These are phyloP conservation scores for Drosophila atroscutellata DNA, from an alignment of 2,888 invertebrate genomes.

Conservation along the genomic window DNA sequence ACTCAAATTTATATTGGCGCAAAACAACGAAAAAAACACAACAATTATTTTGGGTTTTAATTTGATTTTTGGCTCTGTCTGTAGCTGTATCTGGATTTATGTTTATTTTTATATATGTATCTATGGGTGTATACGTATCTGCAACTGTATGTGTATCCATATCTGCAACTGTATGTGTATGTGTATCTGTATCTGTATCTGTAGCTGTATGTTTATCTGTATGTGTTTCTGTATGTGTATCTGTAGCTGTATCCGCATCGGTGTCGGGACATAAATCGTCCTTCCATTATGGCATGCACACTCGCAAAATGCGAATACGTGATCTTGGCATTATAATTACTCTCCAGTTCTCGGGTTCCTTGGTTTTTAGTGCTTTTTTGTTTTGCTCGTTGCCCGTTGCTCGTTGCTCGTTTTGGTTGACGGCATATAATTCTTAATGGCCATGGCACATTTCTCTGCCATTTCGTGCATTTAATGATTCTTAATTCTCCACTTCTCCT, in stretches of 20 bases:
- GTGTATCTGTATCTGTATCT: accelerated
- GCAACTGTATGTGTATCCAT: no score
- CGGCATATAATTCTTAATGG: slow-evolving; percentile 71
- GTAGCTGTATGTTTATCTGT: background rate
- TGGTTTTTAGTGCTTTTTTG: slow-evolving; percentile 5
- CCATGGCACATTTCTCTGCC: slow-evolving; percentile 79
- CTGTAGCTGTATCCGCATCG: slow-evolving; percentile 4
- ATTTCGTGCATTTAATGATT: slow-evolving; percentile 79
- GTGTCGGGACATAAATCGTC: slow-evolving; percentile 68
- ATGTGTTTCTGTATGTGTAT: background rate
- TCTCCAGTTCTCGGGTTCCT: slow-evolving; percentile 38
- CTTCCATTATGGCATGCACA: slow-evolving; percentile 76
- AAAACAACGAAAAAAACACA: slow-evolving; percentile 3
- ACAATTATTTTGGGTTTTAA: slow-evolving; percentile 26
- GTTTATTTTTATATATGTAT: background rate
- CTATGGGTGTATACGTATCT: background rate
- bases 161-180: no score
- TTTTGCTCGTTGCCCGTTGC: slow-evolving; percentile 1
- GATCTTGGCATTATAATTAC: slow-evolving; percentile 78
- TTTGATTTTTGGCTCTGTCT: slow-evolving; percentile 19
- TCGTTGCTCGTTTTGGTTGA: slow-evolving; percentile 15
- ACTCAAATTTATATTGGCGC: slow-evolving; percentile 49
- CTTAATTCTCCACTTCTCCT: slow-evolving; percentile 49
- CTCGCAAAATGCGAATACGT: slow-evolving; percentile 77
- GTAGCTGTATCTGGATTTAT: background rate